A percentile compares a stretch with the other conserved stretches of the same genome.
phyloP scores from a whole-genome alignment of 2,113 vertebrate species.

The Salvelinus fontinalis region DNA sequence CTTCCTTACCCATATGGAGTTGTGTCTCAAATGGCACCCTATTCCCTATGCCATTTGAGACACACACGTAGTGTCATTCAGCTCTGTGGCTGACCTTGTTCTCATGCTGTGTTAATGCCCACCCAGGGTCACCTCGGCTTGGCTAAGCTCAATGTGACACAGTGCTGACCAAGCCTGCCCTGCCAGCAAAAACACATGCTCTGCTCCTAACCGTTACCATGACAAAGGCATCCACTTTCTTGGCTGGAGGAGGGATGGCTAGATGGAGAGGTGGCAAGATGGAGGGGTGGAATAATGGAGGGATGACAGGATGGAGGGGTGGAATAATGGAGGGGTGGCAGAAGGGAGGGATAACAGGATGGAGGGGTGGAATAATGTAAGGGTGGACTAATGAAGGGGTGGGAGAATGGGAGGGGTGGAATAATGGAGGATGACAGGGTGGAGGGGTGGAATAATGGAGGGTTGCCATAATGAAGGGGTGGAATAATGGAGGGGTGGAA shows the following conservation, averaged over 20 bases:
- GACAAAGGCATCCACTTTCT: constrained; percentile 47
- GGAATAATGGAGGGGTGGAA: no score
- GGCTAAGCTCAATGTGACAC: constrained; percentile 6
- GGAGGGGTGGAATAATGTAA: no score
- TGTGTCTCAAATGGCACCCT: no score
- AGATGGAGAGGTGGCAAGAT: no score
- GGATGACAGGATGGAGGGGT: not conserved
- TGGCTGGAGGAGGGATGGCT: constrained; percentile 22
- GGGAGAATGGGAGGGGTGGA: fast-evolving
- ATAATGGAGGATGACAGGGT: no score
- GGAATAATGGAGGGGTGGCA: not conserved
- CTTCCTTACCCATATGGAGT: no score
- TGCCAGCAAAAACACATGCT: constrained; percentile 45
- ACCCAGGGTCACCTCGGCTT: constrained; percentile 19
- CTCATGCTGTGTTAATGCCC: constrained; percentile 27
- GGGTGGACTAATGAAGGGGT: fast-evolving
- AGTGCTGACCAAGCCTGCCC: constrained; percentile 47
- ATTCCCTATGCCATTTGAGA: not conserved
- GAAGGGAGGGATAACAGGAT: no score
- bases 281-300: not conserved
- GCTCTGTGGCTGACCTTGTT: constrained; percentile 34
- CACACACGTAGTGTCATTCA: constrained; percentile 17
- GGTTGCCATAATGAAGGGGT: fast-evolving
- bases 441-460: no score
- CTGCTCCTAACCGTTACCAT: constrained; percentile 36